Base-by-base conservation (phyloP, 2,888 invertebrate species). In the Microchrysa polita region DNA sequence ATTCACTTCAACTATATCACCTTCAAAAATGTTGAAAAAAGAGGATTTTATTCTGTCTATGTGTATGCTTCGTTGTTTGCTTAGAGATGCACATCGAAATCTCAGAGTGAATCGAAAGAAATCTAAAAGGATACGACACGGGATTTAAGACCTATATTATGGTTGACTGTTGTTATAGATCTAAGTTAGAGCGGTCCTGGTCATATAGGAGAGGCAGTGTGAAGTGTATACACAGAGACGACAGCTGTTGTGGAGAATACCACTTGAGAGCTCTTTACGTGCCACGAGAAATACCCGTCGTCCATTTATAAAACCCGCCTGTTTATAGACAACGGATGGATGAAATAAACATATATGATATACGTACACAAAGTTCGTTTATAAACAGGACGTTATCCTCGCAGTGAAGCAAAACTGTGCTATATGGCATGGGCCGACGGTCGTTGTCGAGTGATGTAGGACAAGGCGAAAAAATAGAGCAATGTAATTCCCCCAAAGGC, bases 401-500 rank as follows among this genome's bases (percentile, higher is more conserved):
- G 44, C 20, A 22, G 10, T 48, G 44, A 48, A 65, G 23, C 65
- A 48, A 48, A 34, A 7, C 27, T 34, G 27, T 5, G 27, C 7
- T n/a, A n/a, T n/a, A n/a, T n/a, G n/a, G n/a, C n/a, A n/a, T 34
- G 27, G 27, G 4, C 27, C 27, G 27, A 34, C 4, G 4, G 18
- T 40, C 23, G 63, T 9, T 5, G 40, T 40, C 22, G 44, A 65
- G 48, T 65, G 65, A 42, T 42, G 48, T 65, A 65, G 48, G 48
- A 18, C 65, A 65, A 48, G 44, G 65, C 48, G 42, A 23, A 55
- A 23, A 69, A 69, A 55, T 69, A n/a, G 69, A 69, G 69, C 69
- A 69, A 69, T 69, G 55, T 69, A 69, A 69, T 69, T 69, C 69
- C 69, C 57, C 69, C 57, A 69, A 69, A 40, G 69, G 69, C 55